Evolutionary conservation across 2,888 invertebrate species (phyloP).

Genomic region (Caenorhabditis doughertyi): DNA sequence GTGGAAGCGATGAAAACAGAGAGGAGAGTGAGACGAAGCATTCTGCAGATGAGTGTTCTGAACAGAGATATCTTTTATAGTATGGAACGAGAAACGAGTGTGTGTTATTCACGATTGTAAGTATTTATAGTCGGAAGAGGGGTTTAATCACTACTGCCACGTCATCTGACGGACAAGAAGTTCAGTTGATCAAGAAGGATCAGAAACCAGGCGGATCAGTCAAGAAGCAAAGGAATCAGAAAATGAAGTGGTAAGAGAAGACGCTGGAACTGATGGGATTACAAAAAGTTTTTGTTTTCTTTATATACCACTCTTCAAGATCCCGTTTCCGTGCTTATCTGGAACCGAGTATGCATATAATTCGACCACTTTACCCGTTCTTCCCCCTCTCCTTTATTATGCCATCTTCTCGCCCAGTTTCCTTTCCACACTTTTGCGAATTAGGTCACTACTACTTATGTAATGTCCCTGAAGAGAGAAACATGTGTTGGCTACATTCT

Average conservation of each 20-base stretch:
- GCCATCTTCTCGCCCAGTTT: background rate
- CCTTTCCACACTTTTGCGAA: slow-evolving; percentile 33
- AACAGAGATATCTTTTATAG: background rate
- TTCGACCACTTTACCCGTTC: slow-evolving; percentile 60
- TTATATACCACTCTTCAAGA: slow-evolving; percentile 28
- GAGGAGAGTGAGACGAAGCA: slow-evolving; percentile 43
- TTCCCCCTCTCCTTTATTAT: slow-evolving; percentile 19
- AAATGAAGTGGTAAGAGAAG: background rate
- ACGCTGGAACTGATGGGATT: slow-evolving; percentile 27
- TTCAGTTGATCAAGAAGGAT: background rate
- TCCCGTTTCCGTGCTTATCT: slow-evolving; percentile 50
- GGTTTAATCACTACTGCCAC: slow-evolving; percentile 10
- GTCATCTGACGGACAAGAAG: slow-evolving; percentile 10
- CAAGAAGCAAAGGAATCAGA: background rate
- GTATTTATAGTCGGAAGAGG: slow-evolving; percentile 13
- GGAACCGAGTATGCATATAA: slow-evolving; percentile 53
- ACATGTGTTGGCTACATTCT: too few species aligned
- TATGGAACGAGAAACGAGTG: background rate
- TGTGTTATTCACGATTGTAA: slow-evolving; percentile 37
- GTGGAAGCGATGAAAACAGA: slow-evolving; percentile 24
- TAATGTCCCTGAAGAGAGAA: slow-evolving; percentile 20
- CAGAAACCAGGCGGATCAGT: slow-evolving; percentile 1
- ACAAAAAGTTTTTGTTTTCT: background rate
- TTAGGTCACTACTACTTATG: slow-evolving; percentile 34
- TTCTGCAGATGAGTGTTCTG: slow-evolving; percentile 28